phyloP scores from a whole-genome alignment of 2,888 invertebrate species.

The Eupithecia centaureata region DNA sequence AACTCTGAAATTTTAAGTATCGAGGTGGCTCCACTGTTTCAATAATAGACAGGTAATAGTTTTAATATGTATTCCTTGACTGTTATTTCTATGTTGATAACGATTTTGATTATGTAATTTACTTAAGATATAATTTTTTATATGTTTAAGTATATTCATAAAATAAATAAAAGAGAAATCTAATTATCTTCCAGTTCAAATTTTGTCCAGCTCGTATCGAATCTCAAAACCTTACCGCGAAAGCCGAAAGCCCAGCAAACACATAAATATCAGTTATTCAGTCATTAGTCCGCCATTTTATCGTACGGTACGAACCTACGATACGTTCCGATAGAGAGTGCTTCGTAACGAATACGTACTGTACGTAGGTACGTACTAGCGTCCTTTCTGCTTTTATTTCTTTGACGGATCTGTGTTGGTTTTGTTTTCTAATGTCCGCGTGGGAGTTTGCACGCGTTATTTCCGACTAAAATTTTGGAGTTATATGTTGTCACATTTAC shows the following conservation, averaged over 20 bases:
- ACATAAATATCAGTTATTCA: constrained; percentile 75
- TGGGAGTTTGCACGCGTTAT: not conserved
- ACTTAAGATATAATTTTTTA: too few relatives aligned
- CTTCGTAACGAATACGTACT: constrained; percentile 11
- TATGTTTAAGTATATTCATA: too few relatives aligned
- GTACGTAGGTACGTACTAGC: not conserved
- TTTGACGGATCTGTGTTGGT: constrained; percentile 1
- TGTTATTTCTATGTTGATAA: too few relatives aligned
- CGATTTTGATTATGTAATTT: too few relatives aligned
- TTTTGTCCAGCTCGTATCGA: constrained; percentile 27
- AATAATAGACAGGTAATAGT: too few relatives aligned
- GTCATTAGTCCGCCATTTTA: constrained; percentile 65
- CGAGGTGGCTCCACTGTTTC: too few relatives aligned
- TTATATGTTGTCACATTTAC: too few relatives aligned
- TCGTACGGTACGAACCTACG: constrained; percentile 47
- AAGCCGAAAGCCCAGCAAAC: constrained; percentile 36
- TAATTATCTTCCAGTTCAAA: not conserved
- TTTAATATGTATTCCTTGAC: too few relatives aligned
- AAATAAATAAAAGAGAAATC: not conserved
- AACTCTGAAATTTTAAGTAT: too few relatives aligned
- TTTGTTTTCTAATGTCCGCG: not conserved
- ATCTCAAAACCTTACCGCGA: constrained; percentile 41
- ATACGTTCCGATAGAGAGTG: too few relatives aligned
- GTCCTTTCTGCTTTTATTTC: constrained; percentile 13
- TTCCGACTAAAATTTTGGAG: too few relatives aligned